These are phyloP conservation scores for Pluvianellus socialis DNA, from an alignment of 2,113 vertebrate genomes.

Conservation along the genomic window DNA sequence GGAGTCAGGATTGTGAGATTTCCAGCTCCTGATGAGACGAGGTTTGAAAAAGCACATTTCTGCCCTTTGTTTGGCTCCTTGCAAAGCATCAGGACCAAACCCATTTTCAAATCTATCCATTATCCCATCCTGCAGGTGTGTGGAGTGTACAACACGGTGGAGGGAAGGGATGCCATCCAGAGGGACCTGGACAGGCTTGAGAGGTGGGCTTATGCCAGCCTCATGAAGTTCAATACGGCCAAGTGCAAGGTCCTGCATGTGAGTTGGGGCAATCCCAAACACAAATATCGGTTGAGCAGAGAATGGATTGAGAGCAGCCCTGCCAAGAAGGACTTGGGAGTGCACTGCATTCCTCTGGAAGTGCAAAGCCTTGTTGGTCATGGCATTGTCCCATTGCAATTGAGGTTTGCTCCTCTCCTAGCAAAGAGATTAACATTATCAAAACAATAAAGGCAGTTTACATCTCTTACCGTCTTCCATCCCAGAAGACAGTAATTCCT, in stretches of 20 bases:
- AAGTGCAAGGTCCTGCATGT: too few relatives aligned
- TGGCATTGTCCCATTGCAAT: neutral
- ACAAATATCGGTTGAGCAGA: too few relatives aligned
- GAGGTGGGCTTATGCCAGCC: too few relatives aligned
- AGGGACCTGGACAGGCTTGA: too few relatives aligned
- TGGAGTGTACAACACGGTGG: too few relatives aligned
- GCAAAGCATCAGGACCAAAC: neutral
- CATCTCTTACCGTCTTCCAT: neutral
- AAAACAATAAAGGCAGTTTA: neutral
- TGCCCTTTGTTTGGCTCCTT: neutral
- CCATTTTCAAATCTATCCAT: neutral
- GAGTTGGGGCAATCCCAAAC: too few relatives aligned
- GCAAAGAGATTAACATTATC: neutral
- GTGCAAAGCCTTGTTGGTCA: neutral
- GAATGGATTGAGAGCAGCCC: too few relatives aligned
- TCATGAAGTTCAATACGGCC: too few relatives aligned
- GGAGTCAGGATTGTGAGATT: neutral
- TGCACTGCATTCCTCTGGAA: fast-evolving
- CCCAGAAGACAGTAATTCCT: neutral
- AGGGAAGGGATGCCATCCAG: too few relatives aligned
- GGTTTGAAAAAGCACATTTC: neutral
- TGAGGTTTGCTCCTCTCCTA: neutral
- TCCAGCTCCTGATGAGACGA: neutral
- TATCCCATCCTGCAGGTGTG: neutral
- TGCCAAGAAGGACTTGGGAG: too few relatives aligned